Base-by-base conservation (phyloP, 2,797 vertebrate genomes). In the Clarias platycephalus region DNA sequence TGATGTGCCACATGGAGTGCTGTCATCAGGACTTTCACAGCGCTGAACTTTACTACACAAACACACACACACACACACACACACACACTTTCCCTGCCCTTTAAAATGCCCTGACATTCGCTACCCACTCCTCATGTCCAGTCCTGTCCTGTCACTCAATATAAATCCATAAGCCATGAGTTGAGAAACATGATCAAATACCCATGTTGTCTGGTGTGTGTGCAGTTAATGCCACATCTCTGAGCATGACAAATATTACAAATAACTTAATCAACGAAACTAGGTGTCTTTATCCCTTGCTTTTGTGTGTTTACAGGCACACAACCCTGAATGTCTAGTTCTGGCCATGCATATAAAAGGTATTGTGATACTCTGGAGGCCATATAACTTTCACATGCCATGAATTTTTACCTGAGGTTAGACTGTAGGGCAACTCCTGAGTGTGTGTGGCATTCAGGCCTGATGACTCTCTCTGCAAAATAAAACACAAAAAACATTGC, bases 371-470 rank as follows among this genome's bases (percentile, higher is more conserved):
- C 34, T 31, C 13, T 53, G 64, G 70, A 76, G 70, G 78, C 37
- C 64, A 57, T 63, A 86, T 90, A 40, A 60, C 85, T 82, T 86
- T 26, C 81, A 66, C 75, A 91, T 93, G 90, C 83, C 75, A 86
- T 86, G 13, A 82, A 63, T 88, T 91, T 92, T 92, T 93, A 96
- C 95, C 95, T 94, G 93, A 92, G 79, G 94, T 95, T 91, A 94
- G 94, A 90, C 88, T 85, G 72, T 93, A 93, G 58, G 92, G 88
- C 89, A 92, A 91, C 86, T 92, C 91, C 84, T 85, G 79, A 0
- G 75, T 67, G 83, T 89, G 91, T 87, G 90, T 88, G n/a, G 55
- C 58, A 49, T 83, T 84, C 80, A 90, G 90, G n/a, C 86, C 84
- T 4, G 91, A 89, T 91, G 89, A 90, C 72, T 81, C 70, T 70